Percentiles rank a stretch among this genome's conserved stretches.
Conservation (phyloP, 2,797 vertebrate genomes). For the Distichodus sexfasciatus region DNA sequence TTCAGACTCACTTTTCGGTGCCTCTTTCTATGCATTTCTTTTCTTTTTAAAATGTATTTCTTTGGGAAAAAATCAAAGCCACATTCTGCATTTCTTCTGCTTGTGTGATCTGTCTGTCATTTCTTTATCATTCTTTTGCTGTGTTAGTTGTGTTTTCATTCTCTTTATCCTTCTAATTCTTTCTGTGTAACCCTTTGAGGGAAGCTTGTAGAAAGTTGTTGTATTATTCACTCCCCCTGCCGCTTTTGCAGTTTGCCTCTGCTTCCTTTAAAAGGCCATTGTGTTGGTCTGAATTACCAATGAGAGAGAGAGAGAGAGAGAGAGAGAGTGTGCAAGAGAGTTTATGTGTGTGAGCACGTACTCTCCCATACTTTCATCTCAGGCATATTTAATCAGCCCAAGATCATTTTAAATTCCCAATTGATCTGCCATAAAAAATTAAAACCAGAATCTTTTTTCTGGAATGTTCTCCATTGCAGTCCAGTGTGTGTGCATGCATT, state of each 20-base stretch:
- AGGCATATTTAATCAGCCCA: neutral
- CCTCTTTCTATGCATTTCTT: neutral
- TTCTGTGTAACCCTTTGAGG: neutral
- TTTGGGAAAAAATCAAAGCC: too few species aligned
- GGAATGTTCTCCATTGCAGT: neutral
- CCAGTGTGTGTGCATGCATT: neutral
- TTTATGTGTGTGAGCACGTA: neutral
- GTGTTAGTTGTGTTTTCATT: too few species aligned
- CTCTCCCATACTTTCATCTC: neutral
- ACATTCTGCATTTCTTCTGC: too few species aligned
- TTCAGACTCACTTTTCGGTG: neutral
- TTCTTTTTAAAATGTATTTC: too few species aligned
- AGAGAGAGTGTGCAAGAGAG: neutral
- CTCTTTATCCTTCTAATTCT: neutral
- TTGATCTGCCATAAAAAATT: neutral
- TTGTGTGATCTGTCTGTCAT: neutral
- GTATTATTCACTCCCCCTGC: neutral
- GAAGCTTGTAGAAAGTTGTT: neutral
- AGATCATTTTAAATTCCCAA: neutral
- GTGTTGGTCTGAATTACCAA: neutral
- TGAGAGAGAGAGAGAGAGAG: neutral
- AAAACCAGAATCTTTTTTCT: neutral
- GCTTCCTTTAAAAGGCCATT: neutral
- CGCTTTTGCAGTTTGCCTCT: neutral
- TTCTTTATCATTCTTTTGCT: neutral